phyloP scores from a whole-genome alignment of 2,113 vertebrate genomes.

The Tursiops truncatus region DNA sequence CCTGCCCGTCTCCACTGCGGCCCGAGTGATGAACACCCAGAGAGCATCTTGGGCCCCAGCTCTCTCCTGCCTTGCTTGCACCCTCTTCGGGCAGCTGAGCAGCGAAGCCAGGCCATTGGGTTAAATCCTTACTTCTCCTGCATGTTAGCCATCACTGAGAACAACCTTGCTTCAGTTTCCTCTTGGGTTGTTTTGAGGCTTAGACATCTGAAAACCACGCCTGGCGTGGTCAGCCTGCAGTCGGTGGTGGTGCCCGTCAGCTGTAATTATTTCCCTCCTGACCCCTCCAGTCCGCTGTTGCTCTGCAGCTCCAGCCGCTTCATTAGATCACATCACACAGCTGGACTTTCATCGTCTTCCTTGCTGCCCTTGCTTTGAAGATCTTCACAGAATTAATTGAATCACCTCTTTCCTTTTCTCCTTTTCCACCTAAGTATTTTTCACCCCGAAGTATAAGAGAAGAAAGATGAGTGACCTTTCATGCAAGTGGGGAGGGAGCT shows the following conservation, averaged over 20 bases:
- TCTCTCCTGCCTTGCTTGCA: fast-evolving
- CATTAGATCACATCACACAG: not conserved
- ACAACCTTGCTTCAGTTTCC: not conserved
- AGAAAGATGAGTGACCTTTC: not conserved
- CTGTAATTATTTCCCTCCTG: not conserved
- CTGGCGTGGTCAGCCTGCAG: not conserved
- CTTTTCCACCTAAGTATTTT: not conserved
- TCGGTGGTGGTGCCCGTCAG: too few species aligned
- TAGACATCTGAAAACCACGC: not conserved
- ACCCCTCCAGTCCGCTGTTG: fast-evolving
- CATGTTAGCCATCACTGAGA: fast-evolving
- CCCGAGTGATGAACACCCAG: fast-evolving
- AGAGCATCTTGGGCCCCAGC: not conserved
- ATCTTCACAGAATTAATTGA: not conserved
- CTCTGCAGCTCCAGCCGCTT: not conserved
- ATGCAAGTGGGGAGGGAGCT: not conserved
- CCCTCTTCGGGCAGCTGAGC: not conserved
- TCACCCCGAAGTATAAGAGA: not conserved
- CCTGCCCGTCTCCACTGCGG: not conserved
- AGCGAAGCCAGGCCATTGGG: not conserved
- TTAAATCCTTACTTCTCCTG: not conserved
- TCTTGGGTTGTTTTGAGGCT: not conserved
- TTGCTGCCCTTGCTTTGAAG: not conserved
- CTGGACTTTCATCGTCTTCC: not conserved
- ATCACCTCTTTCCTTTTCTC: not conserved